These are phyloP conservation scores for Cancer borealis DNA, from an alignment of 2,888 invertebrate species.

Conservation along the genomic window DNA sequence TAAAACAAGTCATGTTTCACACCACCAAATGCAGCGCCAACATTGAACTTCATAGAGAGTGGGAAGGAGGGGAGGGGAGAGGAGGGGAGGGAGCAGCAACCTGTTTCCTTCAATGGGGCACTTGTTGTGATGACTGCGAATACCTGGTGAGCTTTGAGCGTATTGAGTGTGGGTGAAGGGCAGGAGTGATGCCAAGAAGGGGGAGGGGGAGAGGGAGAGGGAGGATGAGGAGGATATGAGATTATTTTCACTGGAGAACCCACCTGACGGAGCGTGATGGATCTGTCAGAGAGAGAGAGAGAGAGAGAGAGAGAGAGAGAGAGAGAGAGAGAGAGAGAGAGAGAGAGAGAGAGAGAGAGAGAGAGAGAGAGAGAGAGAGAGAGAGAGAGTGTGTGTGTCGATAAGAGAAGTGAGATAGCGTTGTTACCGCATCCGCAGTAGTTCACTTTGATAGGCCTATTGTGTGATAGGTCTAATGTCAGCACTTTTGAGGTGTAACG, in stretches of 20 bases:
- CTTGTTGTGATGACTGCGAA: conserved; percentile 15
- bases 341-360: conserved; percentile 31
- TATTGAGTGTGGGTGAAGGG: neutral
- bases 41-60: neutral
- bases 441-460: neutral
- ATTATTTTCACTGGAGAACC: conserved; percentile 21
- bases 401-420: neutral
- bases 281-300: neutral
- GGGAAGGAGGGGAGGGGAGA: neutral
- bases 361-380: conserved; percentile 35
- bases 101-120: conserved; percentile 9
- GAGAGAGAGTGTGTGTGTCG: conserved; percentile 27
- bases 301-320: conserved; percentile 49
- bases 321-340: conserved; percentile 38
- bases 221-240: conserved; percentile 12
- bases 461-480: neutral
- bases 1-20: too few relatives aligned
- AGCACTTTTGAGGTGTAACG: conserved; percentile 1
- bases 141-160: neutral
- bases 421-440: conserved; percentile 41
- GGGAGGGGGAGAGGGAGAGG: neutral
- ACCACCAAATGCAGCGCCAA: neutral
- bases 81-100: neutral
- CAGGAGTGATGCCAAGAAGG: neutral
- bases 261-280: conserved; percentile 6